A percentile compares a stretch with the other conserved stretches of the same genome.
Evolutionary conservation across 2,113 vertebrate genomes (phyloP).

Genomic region (Gorsachius goisagi): DNA sequence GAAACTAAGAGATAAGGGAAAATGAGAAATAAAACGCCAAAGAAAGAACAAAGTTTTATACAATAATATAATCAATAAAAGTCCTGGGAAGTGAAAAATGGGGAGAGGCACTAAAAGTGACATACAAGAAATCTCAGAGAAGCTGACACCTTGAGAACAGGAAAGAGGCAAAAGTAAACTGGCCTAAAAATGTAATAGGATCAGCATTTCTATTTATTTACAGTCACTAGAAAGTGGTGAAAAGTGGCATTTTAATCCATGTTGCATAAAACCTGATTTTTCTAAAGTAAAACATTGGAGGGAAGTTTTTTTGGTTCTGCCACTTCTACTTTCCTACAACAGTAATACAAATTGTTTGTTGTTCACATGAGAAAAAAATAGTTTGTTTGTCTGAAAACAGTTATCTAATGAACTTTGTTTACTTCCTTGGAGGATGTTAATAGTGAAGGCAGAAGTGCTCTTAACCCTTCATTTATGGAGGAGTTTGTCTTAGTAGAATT

Average conservation of each 20-base stretch:
- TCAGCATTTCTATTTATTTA: constrained; percentile 1
- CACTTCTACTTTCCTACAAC: background rate
- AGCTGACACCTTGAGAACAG: background rate
- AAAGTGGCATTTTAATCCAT: background rate
- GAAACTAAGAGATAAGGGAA: background rate
- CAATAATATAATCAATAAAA: background rate
- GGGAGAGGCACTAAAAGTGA: background rate
- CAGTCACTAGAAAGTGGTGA: background rate
- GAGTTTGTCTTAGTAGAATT: background rate
- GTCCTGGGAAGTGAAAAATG: background rate
- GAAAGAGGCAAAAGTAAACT: background rate
- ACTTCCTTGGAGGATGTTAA: background rate
- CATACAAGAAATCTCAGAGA: background rate
- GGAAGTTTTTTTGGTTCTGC: background rate
- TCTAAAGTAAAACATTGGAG: background rate
- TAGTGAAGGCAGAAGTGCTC: background rate
- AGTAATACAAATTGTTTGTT: background rate
- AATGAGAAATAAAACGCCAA: background rate
- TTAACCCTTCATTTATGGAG: constrained; percentile 9
- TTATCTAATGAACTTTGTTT: constrained; percentile 45
- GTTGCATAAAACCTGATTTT: background rate
- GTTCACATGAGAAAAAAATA: background rate
- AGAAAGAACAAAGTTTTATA: background rate
- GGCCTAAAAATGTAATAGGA: background rate
- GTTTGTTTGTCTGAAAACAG: background rate